Evolutionary conservation across 2,888 invertebrate species (phyloP).

Genomic region (Girardia tigrina): DNA sequence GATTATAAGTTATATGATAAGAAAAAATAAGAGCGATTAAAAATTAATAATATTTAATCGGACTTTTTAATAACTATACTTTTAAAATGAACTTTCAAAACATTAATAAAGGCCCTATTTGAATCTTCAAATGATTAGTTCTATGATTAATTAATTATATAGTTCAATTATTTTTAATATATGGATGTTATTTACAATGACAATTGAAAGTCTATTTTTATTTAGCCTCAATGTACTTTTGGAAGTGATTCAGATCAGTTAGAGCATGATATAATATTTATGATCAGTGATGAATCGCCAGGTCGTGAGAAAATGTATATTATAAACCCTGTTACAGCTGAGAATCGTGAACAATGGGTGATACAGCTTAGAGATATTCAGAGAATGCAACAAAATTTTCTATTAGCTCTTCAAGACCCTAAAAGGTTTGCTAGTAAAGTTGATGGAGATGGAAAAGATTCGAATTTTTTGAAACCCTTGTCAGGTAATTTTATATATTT

Average conservation of each 20-base stretch:
- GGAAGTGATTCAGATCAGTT: background rate
- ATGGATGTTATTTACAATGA: no score
- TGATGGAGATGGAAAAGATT: slow-evolving; percentile 8
- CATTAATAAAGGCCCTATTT: no score
- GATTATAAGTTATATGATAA: no score
- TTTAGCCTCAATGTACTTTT: slow-evolving; percentile 17
- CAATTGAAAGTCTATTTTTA: no score
- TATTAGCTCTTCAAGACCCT: slow-evolving; percentile 36
- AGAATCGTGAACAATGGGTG: slow-evolving; percentile 31
- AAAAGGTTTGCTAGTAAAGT: slow-evolving; percentile 31
- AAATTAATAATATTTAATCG: no score
- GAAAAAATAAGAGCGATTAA: no score
- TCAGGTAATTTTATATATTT: background rate
- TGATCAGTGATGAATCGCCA: slow-evolving; percentile 26
- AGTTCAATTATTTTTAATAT: no score
- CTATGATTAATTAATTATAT: no score
- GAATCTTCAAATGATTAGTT: no score
- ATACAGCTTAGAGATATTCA: slow-evolving; percentile 34
- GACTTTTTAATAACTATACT: no score
- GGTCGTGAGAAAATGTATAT: slow-evolving; percentile 18
- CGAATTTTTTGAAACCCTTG: background rate
- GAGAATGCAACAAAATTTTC: slow-evolving; percentile 33
- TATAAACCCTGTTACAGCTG: slow-evolving; percentile 26
- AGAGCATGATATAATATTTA: slow-evolving; percentile 25
- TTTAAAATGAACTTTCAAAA: no score